Percentiles rank a stretch among this genome's conserved stretches.
Conservation (phyloP, 35 echinoderm and acorn worm genomes). For the Ptychodera flava region DNA sequence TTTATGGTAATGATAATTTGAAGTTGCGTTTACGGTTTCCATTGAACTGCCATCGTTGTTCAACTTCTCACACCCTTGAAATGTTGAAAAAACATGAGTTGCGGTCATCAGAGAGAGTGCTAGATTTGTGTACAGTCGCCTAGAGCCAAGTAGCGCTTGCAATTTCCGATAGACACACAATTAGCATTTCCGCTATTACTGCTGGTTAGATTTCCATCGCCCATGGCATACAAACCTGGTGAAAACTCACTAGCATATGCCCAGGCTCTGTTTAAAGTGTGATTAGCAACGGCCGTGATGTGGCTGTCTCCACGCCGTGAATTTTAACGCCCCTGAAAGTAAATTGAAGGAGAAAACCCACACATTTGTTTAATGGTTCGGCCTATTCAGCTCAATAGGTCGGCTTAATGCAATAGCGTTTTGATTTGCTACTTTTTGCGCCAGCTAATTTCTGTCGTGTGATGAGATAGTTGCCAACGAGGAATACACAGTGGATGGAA, state of each 20-base stretch:
- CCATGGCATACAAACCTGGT: neutral
- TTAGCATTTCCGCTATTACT: neutral
- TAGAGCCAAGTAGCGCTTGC: neutral
- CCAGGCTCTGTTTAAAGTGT: neutral
- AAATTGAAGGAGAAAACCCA: neutral
- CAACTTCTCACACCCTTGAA: too few relatives aligned
- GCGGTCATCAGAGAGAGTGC: neutral
- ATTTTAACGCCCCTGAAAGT: neutral
- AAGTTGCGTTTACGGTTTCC: too few relatives aligned
- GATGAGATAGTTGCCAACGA: neutral
- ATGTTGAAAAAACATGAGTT: too few relatives aligned
- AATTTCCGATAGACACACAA: neutral
- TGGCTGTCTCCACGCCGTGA: neutral
- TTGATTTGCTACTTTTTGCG: neutral
- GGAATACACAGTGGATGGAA: neutral
- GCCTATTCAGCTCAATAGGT: neutral
- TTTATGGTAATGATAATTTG: too few relatives aligned
- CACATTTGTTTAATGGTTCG: neutral
- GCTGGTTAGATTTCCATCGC: neutral
- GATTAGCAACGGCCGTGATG: neutral
- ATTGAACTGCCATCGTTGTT: too few relatives aligned
- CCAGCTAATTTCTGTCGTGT: neutral
- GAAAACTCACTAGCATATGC: neutral
- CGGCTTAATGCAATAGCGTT: neutral
- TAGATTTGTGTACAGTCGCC: neutral